Conservation (phyloP, 2,113 vertebrate species). For the Odocoileus virginianus region DNA sequence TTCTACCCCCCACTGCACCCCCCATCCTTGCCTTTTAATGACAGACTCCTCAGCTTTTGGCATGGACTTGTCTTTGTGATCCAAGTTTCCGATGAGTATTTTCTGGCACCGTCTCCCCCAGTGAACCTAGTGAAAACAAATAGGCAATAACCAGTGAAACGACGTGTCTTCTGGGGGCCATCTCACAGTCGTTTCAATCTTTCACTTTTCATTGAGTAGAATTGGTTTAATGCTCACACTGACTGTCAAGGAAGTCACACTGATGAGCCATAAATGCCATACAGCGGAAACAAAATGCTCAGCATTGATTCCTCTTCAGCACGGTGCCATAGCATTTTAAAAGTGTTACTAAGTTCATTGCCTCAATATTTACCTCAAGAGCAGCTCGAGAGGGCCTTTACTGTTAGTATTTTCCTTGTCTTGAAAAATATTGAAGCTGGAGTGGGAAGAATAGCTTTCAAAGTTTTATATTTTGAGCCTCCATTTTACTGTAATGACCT, state of each 20-base stretch:
- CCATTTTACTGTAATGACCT: conserved; percentile 24
- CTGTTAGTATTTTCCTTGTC: neutral
- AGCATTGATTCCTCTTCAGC: neutral
- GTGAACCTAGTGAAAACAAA: neutral
- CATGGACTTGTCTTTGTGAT: neutral
- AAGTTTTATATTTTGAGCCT: neutral
- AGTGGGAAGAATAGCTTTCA: neutral
- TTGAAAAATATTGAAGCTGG: conserved; percentile 16
- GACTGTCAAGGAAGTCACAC: neutral
- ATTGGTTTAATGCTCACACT: neutral
- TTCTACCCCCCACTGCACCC: neutral
- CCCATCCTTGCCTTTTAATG: neutral
- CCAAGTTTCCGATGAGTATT: neutral
- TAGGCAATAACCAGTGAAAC: neutral
- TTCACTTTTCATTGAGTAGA: neutral
- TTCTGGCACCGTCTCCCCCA: neutral
- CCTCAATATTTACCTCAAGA: neutral
- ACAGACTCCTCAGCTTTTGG: neutral
- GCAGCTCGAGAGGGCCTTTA: neutral
- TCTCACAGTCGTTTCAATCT: neutral
- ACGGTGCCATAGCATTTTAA: neutral
- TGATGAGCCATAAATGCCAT: neutral
- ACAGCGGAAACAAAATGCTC: neutral
- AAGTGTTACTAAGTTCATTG: neutral
- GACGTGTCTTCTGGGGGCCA: neutral